Conservation (phyloP, 1,140 invertebrate genomes). For the Cylas formicarius region DNA sequence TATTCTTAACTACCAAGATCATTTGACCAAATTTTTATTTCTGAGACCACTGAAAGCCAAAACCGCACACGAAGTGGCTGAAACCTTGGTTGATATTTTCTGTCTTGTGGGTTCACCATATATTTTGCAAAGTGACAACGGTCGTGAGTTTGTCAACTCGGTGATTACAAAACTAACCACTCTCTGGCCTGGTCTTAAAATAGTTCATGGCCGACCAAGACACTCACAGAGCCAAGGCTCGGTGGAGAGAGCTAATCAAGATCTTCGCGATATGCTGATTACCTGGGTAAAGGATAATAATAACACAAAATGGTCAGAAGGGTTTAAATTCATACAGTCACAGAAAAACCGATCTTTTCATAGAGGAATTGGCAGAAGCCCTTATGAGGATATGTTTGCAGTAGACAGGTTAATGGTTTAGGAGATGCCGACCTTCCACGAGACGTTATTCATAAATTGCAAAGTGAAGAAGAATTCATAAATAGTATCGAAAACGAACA, state of each 20-base stretch:
- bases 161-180: conserved; percentile 31
- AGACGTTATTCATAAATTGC: too few relatives aligned
- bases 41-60: conserved; percentile 39
- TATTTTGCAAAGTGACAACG: conserved; percentile 36
- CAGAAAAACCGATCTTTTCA: conserved; percentile 30
- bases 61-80: conserved; percentile 36
- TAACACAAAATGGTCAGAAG: conserved; percentile 32
- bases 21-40: conserved; percentile 42
- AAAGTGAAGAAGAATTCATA: too few relatives aligned
- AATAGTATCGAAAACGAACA: too few relatives aligned
- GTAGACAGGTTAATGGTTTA: too few relatives aligned
- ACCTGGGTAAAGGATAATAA: conserved; percentile 35
- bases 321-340: conserved; percentile 32
- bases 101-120: conserved; percentile 33
- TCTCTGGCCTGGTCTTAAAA: conserved; percentile 41
- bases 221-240: conserved; percentile 29
- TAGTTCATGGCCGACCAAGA: conserved; percentile 36
- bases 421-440: too few relatives aligned
- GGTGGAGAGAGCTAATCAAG: conserved; percentile 36
- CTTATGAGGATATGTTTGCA: too few relatives aligned
- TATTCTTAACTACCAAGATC: conserved; percentile 42
- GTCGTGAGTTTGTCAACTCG: conserved; percentile 32
- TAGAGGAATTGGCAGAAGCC: background rate
- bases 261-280: conserved; percentile 37
- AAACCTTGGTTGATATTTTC: conserved; percentile 37